Percentiles rank a stretch among this genome's conserved stretches.
phyloP scores from a whole-genome alignment of 1,140 invertebrate genomes.

The Cydia pomonella region DNA sequence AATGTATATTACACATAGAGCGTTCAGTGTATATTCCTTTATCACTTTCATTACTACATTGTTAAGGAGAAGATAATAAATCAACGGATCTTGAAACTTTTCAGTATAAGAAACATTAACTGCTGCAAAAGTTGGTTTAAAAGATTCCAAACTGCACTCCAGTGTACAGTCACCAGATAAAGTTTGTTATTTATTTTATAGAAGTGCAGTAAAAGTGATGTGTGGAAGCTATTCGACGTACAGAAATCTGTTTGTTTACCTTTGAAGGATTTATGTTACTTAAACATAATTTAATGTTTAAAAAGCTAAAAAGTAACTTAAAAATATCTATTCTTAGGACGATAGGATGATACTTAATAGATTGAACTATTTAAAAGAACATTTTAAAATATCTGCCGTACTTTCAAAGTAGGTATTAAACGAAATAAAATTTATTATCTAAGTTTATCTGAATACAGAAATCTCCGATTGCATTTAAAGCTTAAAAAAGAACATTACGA shows the following conservation, averaged over 20 bases:
- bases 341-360: background rate
- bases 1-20: too few relatives aligned
- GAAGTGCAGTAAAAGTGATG: constrained; percentile 39
- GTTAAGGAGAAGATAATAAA: background rate
- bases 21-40: too few relatives aligned
- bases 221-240: constrained; percentile 32
- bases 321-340: background rate
- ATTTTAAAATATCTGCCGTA: background rate
- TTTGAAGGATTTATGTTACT: constrained; percentile 36
- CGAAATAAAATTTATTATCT: background rate
- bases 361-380: too few relatives aligned
- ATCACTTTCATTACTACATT: too few relatives aligned
- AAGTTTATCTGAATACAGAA: background rate
- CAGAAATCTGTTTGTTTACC: background rate
- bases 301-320: background rate
- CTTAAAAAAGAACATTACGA: constrained; percentile 43
- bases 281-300: background rate
- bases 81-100: background rate
- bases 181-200: constrained; percentile 44
- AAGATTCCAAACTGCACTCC: constrained; percentile 15
- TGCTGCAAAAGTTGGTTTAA: constrained; percentile 3
- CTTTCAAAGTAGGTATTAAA: background rate
- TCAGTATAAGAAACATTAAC: constrained; percentile 16
- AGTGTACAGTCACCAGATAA: constrained; percentile 33
- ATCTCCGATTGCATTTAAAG: constrained; percentile 33